Evolutionary conservation across 1,140 invertebrate genomes (phyloP), one percentile per base, ranked within the genome.

Genomic region (Eriosoma lanigerum): DNA sequence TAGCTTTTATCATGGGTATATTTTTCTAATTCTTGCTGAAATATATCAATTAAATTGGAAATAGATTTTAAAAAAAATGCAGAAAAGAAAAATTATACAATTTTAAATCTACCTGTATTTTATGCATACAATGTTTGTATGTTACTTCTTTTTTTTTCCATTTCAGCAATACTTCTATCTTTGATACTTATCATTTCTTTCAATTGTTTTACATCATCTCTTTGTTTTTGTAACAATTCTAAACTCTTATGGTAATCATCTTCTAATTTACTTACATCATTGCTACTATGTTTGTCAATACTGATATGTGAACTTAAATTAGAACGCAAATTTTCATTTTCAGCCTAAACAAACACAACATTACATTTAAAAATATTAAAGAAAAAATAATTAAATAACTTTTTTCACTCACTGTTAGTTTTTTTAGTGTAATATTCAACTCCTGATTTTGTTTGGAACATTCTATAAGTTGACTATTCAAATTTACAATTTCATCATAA

Each of bases 61-160:
- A 50, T 46, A 66, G n/a, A n/a, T n/a, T n/a, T n/a, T n/a, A n/a
- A n/a, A n/a, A n/a, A n/a, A n/a, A n/a, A n/a, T n/a, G n/a, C n/a
- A n/a, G n/a, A n/a, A n/a, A n/a, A n/a, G n/a, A n/a, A n/a, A n/a
- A n/a, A n/a, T n/a, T n/a, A 8, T 60, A 60, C 12, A 44, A 58
- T 13, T 68, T 0, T 46, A 17, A 0, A 10, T 29, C 0, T 62
- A 78, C 75, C 75, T 78, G 75, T 60, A 78, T 78, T 78, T 78
- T 78, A 26, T 21, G 38, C 24, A 78, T 58, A 29, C 75, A 78
- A 78, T 78, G 54, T 60, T 78, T 38, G 17, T 78, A 78, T 60
- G 75, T 46, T 46, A 78, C n/a, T 78, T 78, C 54, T 78, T 78
- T 78, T 13, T n/a, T 78, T 78, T 46, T 78, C 75, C 75, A 60